These are phyloP conservation scores for Aphrophora alni DNA, from an alignment of 2,888 invertebrate genomes.

Conservation along the genomic window DNA sequence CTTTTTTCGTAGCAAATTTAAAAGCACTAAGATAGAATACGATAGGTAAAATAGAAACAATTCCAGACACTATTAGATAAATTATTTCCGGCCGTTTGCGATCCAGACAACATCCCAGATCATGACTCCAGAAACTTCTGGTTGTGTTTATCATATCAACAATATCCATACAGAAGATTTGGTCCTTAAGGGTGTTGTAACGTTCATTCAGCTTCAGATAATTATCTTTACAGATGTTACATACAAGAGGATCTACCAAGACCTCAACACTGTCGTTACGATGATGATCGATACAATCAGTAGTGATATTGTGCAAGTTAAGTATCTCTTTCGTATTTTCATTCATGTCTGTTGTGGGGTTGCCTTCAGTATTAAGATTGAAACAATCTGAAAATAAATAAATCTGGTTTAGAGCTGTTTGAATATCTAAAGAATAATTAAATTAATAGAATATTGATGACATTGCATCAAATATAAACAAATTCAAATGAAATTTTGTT, in stretches of 20 bases:
- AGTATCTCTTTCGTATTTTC: constrained; percentile 26
- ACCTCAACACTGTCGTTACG: constrained; percentile 7
- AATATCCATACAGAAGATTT: constrained; percentile 71
- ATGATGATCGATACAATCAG: constrained; percentile 25
- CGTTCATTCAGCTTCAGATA: constrained; percentile 64
- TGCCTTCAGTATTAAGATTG: constrained; percentile 11
- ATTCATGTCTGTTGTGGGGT: constrained; percentile 29
- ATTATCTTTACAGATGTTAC: constrained; percentile 20
- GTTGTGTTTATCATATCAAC: constrained; percentile 71
- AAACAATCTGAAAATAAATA: constrained; percentile 42
- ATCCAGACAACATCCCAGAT: constrained; percentile 64
- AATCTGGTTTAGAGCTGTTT: too few relatives aligned
- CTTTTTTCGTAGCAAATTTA: constrained; percentile 35
- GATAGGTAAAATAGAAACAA: constrained; percentile 63
- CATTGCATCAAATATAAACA: too few relatives aligned
- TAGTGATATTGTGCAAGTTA: constrained; percentile 24
- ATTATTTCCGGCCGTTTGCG: constrained; percentile 64
- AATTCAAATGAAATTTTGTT: too few relatives aligned
- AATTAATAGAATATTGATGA: too few relatives aligned
- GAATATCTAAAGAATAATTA: too few relatives aligned
- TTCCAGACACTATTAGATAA: constrained; percentile 63
- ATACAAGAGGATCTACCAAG: constrained; percentile 18
- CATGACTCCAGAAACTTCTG: constrained; percentile 67
- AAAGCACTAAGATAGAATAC: constrained; percentile 64
- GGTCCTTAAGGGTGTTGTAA: constrained; percentile 65